Evolutionary conservation across 30 jellyfish, hydroid and myxozoan genomes (phyloP), one percentile per base, ranked within the genome.

Genomic region (Aurelia sp.): DNA sequence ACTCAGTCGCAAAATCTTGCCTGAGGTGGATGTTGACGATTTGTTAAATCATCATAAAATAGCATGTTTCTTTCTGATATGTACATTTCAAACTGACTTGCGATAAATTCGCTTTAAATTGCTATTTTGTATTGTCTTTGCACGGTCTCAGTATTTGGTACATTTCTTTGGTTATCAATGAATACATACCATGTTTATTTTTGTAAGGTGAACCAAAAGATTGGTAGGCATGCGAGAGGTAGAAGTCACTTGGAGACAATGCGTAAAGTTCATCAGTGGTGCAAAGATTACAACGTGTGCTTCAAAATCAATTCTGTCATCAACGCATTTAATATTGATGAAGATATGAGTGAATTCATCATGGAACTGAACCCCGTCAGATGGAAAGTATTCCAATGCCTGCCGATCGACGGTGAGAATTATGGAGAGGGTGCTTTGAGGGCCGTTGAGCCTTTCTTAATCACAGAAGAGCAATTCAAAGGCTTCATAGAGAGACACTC

Each of bases 331-430:
- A 88, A 88, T 58, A 82, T 77, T 27, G 88, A 88, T 3, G 97
- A 88, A 55, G 97, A 88, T 40, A 88, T 88, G 97, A 68, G 88
- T 62, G 69, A 88, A 22, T 31, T 41, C 47, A 82, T 89, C 48
- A 16, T 24, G 63, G 64, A 80, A 80, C 35, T 89, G 61, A 62
- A 89, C 35, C 97, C 97, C 13, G 67, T 89, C 8, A 35, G 97
- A 21, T 89, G 92, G 96, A 90, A 90, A 61, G 76, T 90, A 12
- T 90, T 90, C 55, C 97, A 90, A 74, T 90, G 97, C 20, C 15
- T 60, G 78, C 18, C 50, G 21, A 74, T 75, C 19, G 84, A 63
- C 1, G 95, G 91, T 48, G 97, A 90, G 67, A 90, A 90, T 69
- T 57, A 30, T 52, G 97, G 97, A 9, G 97, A 72, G 2, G 80